Evolutionary conservation across 2,888 invertebrate genomes (phyloP).

Genomic region (Ariolimax columbianus): DNA sequence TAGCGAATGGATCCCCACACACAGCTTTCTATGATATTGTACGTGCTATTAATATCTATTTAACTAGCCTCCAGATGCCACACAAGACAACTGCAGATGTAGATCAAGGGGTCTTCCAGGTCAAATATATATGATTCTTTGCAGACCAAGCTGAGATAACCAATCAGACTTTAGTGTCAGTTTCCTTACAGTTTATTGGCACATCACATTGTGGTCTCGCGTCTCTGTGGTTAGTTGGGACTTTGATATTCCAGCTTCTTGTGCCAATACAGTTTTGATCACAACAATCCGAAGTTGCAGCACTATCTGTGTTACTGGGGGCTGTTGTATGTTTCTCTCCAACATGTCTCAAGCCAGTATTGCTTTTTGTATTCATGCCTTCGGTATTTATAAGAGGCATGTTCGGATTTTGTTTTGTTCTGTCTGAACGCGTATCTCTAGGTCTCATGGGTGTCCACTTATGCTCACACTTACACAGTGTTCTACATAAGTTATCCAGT

Average conservation of each 20-base stretch:
- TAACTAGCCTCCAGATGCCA: no score
- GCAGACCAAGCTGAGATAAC: no score
- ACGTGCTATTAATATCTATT: no score
- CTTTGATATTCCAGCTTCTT: not conserved
- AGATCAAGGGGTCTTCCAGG: no score
- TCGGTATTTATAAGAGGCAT: no score
- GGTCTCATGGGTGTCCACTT: slow-evolving; percentile 17
- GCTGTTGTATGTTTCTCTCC: not conserved
- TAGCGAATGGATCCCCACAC: no score
- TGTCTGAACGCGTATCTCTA: not conserved
- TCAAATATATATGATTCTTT: no score
- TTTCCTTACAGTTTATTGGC: not conserved
- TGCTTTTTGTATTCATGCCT: not conserved
- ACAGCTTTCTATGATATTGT: no score
- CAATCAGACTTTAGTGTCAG: slow-evolving; percentile 8
- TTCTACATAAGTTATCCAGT: slow-evolving; percentile 29
- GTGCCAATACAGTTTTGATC: not conserved
- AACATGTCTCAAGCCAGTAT: not conserved
- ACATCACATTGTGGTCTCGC: not conserved
- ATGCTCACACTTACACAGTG: slow-evolving; percentile 17
- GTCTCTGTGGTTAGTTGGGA: not conserved
- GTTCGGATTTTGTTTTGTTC: not conserved
- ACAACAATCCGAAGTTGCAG: not conserved
- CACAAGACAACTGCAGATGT: no score
- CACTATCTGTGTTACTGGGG: not conserved